Base-by-base conservation (phyloP, 2,888 invertebrate genomes). In the Belgica antarctica region DNA sequence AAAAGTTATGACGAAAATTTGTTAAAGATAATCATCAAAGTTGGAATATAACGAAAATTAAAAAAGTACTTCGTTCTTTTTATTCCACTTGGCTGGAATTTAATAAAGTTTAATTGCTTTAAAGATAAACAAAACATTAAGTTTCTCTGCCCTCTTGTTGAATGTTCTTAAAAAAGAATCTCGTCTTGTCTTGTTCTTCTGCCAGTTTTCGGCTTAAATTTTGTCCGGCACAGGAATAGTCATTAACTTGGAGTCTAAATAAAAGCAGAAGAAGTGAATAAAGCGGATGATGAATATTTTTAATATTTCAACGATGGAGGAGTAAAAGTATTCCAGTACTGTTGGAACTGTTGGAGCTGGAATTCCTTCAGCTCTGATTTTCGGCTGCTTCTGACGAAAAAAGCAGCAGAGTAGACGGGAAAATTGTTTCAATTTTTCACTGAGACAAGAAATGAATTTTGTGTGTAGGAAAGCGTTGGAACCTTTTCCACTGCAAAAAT, bases 291-390 rank as follows among this genome's bases (percentile, higher is more conserved):
- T 31, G 34, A 52, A 52, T 52, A 52, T 52, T 52, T 52, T 52
- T 52, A 52, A 52, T 22, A 17, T n/a, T 46, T 15, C 17, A 17
- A 19, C 7, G 7, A 19, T 52, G 46, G 4, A n/a, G 15, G 46
- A n/a, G 52, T 52, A 22, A 12, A 52, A 52, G 22, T 19, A 52
- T 52, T 17, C 52, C 12, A 52, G 52, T n/a, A 52, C 17, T 52
- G 52, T 22, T 52, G n/a, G n/a, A n/a, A n/a, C n/a, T 52, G 52
- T 22, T 52, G 22, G 3, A 7, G 22, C 52, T 10, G 19, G 52
- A 52, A 52, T 52, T 52, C 52, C 52, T 52, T 52, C 22, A 52
- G n/a, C n/a, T n/a, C n/a, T n/a, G n/a, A n/a, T n/a, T n/a, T 52
- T 17, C 12, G 4, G 41, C n/a, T n/a, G 41, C 12, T 12, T 41